These are phyloP conservation scores for Stictocephala bisonia DNA, from an alignment of 2,888 invertebrate species.

Conservation along the genomic window DNA sequence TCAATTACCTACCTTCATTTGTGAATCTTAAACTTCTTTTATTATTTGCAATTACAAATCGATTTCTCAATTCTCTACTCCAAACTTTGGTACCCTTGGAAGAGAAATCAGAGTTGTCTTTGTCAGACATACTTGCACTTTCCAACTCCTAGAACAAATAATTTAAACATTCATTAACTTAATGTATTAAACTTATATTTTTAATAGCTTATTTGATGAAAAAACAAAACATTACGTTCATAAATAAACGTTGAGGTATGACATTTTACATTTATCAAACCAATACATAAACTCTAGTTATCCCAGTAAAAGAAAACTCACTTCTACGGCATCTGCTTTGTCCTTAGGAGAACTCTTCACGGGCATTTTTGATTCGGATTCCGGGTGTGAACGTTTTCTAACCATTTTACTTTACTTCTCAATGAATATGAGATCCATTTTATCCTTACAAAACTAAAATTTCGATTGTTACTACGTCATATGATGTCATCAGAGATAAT, in stretches of 20 bases:
- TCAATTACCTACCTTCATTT: constrained; percentile 46
- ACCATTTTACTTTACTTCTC: constrained; percentile 31
- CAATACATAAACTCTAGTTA: too few relatives aligned
- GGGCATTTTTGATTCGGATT: constrained; percentile 47
- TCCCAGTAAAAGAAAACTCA: too few relatives aligned
- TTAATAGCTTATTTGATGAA: not conserved
- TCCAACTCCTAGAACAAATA: constrained; percentile 34
- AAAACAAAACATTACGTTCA: not conserved
- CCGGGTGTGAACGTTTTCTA: constrained; percentile 31
- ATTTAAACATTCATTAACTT: not conserved
- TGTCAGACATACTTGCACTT: constrained; percentile 42
- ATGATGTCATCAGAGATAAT: not conserved
- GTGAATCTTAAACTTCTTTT: constrained; percentile 48
- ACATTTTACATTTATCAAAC: too few relatives aligned
- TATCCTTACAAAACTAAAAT: too few relatives aligned
- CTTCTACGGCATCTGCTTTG: constrained; percentile 32
- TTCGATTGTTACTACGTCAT: not conserved
- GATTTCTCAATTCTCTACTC: constrained; percentile 49
- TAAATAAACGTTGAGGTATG: too few relatives aligned
- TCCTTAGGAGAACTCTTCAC: constrained; percentile 38
- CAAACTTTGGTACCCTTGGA: constrained; percentile 42
- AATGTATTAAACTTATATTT: constrained; percentile 26
- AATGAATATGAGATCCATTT: constrained; percentile 10
- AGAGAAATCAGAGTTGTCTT: constrained; percentile 45
- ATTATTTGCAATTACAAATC: constrained; percentile 47